Percentiles rank a stretch among this genome's conserved stretches.
Evolutionary conservation across 2,113 vertebrate species (phyloP).

Genomic region (Phaetusa simplex): DNA sequence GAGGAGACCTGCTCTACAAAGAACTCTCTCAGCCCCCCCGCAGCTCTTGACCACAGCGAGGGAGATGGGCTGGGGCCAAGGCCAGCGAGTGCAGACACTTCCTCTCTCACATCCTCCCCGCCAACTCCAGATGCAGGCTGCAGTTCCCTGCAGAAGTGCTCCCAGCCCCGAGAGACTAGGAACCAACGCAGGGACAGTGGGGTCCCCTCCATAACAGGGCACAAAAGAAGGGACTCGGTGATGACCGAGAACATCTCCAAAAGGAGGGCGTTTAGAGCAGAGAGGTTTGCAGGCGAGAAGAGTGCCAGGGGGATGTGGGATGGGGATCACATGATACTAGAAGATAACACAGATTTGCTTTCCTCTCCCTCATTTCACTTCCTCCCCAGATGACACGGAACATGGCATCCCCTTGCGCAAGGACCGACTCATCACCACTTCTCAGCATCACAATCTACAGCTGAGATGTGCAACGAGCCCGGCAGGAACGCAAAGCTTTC

Average conservation of each 20-base stretch:
- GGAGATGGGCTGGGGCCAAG: background rate
- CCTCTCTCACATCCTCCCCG: background rate
- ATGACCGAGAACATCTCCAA: background rate
- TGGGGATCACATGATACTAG: background rate
- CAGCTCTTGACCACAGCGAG: background rate
- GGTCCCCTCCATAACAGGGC: too few species aligned
- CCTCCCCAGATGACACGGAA: rapidly evolving
- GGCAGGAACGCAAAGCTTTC: background rate
- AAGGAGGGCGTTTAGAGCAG: background rate
- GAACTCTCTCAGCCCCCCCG: rapidly evolving
- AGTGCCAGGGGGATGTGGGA: rapidly evolving
- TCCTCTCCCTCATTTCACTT: slow-evolving; percentile 19
- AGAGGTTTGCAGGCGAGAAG: background rate
- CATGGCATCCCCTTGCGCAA: background rate
- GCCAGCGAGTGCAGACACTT: background rate
- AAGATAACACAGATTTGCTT: background rate
- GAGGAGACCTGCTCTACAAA: background rate
- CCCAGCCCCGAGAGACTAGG: rapidly evolving
- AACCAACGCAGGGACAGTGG: rapidly evolving
- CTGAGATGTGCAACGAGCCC: background rate
- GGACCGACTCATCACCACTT: background rate
- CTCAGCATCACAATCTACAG: background rate
- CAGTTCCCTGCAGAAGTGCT: background rate
- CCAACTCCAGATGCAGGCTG: rapidly evolving
- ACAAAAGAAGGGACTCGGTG: background rate